Conservation (phyloP, 2,888 invertebrate species). For the Leptogaster cylindrica region DNA sequence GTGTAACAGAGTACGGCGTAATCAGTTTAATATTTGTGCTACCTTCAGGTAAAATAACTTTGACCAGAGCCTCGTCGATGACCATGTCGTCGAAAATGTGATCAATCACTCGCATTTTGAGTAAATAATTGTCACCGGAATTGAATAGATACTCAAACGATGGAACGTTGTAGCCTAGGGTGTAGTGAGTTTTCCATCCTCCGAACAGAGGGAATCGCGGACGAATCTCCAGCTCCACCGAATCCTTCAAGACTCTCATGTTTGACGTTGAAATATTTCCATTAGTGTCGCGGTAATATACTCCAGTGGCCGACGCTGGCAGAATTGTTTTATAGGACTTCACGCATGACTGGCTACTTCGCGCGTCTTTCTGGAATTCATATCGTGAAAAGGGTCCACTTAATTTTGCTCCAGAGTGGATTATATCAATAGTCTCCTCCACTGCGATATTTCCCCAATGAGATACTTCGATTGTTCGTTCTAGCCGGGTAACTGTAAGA, state of each 20-base stretch:
- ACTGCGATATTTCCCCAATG: slow-evolving; percentile 99
- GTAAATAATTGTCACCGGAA: slow-evolving; percentile 76
- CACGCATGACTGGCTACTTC: slow-evolving; percentile 86
- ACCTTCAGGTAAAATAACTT: slow-evolving; percentile 94
- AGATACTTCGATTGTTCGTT: slow-evolving; percentile 91
- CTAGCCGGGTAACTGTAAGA: slow-evolving; percentile 86
- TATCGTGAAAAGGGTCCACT: slow-evolving; percentile 96
- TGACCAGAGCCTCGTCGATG: slow-evolving; percentile 85
- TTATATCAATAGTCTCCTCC: slow-evolving; percentile 90
- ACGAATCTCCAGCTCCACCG: slow-evolving; percentile 93
- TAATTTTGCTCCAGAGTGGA: slow-evolving; percentile 90
- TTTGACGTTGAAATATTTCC: slow-evolving; percentile 99
- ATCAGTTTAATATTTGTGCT: slow-evolving; percentile 79
- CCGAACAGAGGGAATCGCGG: slow-evolving; percentile 98
- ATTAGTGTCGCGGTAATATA: slow-evolving; percentile 96
- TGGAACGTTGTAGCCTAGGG: slow-evolving; percentile 95
- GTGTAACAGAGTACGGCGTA: slow-evolving; percentile 80
- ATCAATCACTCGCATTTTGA: slow-evolving; percentile 94
- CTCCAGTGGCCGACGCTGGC: slow-evolving; percentile 89
- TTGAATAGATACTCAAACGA: slow-evolving; percentile 94
- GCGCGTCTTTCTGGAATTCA: slow-evolving; percentile 93
- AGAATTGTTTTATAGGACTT: slow-evolving; percentile 87
- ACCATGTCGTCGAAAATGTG: slow-evolving; percentile 97
- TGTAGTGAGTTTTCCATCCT: slow-evolving; percentile 98
- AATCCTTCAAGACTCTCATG: slow-evolving; percentile 85